Percentiles rank a stretch among this genome's conserved stretches.
These are phyloP conservation scores for Eulemur mongoz DNA, from an alignment of 2,797 vertebrate genomes.

Conservation along the genomic window DNA sequence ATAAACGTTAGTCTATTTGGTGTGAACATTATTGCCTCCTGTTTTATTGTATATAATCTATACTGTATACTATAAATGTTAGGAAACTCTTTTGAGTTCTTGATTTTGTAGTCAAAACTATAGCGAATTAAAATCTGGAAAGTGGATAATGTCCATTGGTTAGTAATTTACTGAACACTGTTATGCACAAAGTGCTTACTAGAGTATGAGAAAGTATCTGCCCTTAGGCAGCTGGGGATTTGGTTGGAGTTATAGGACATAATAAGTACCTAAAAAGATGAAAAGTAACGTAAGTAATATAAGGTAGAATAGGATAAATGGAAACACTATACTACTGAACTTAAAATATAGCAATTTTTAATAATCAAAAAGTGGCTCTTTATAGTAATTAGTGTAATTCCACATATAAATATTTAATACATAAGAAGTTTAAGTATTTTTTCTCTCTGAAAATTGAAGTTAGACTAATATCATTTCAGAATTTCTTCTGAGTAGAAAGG, in stretches of 20 bases:
- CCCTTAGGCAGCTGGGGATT: background rate
- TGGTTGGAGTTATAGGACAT: background rate
- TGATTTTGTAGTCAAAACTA: background rate
- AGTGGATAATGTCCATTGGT: background rate
- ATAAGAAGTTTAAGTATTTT: background rate
- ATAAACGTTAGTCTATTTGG: background rate
- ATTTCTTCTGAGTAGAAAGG: background rate
- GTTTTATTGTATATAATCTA: background rate
- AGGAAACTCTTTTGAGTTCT: background rate
- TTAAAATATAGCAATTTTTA: background rate
- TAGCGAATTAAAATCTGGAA: background rate
- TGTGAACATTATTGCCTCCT: background rate
- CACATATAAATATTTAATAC: background rate
- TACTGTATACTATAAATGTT: background rate
- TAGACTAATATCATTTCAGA: background rate
- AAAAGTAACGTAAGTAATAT: accelerated
- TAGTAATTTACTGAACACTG: background rate
- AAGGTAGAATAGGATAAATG: background rate
- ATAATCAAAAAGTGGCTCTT: background rate
- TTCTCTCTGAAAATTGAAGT: background rate
- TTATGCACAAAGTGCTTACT: background rate
- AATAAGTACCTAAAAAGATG: background rate
- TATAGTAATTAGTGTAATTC: background rate
- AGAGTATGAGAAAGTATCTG: background rate
- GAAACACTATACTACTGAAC: background rate